phyloP scores from a whole-genome alignment of 2,113 vertebrate species.

The Stomatorhinus ivindoensis region DNA sequence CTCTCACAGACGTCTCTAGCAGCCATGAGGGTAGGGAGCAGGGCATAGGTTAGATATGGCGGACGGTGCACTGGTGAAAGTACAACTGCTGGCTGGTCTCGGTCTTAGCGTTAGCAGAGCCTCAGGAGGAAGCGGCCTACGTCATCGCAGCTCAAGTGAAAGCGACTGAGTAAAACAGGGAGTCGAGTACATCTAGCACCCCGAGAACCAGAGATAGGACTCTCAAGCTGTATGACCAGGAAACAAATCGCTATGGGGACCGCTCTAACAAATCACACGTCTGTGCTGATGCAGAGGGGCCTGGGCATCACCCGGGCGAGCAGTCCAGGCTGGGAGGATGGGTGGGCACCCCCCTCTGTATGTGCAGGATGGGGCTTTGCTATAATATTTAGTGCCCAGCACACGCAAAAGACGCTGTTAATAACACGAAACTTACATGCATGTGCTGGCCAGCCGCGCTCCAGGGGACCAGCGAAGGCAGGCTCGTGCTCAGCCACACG shows the following conservation, averaged over 20 bases:
- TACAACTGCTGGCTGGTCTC: background rate
- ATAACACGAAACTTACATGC: background rate
- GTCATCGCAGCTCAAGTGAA: constrained; percentile 17
- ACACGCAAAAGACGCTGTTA: background rate
- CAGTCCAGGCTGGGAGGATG: background rate
- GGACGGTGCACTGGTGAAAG: background rate
- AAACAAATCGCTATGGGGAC: background rate
- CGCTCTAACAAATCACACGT: background rate
- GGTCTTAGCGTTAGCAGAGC: background rate
- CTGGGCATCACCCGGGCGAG: background rate
- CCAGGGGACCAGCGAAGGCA: background rate
- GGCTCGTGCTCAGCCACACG: background rate
- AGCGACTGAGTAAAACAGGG: constrained; percentile 31
- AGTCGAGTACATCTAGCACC: constrained; percentile 15
- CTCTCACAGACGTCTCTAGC: background rate
- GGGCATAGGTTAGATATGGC: background rate
- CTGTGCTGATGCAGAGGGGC: background rate
- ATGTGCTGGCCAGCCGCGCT: background rate
- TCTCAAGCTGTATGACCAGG: background rate
- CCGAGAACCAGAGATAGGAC: background rate
- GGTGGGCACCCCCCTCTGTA: background rate
- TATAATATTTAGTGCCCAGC: background rate
- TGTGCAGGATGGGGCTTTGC: background rate
- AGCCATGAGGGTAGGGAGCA: background rate
- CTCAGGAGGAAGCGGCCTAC: background rate